Conservation (phyloP, 2,113 vertebrate genomes). For the Turdus rufiventris region DNA sequence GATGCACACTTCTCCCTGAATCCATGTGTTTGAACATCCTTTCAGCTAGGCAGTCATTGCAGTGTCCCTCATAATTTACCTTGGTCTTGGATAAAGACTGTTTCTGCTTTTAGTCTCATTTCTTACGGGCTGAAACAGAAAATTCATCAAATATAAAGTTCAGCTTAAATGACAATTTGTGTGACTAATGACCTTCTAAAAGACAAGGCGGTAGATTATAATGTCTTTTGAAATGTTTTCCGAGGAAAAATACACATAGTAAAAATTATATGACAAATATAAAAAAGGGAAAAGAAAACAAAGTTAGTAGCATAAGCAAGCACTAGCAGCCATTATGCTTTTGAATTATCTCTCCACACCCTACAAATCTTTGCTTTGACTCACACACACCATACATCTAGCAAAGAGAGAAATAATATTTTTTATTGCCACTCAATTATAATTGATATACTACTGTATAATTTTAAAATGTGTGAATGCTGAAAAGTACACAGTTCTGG, state of each 20-base stretch:
- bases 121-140: neutral
- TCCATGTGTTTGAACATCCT: neutral
- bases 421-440: conserved; percentile 49
- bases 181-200: conserved; percentile 7
- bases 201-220: neutral
- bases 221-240: conserved; percentile 21
- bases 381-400: neutral
- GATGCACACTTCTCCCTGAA: neutral
- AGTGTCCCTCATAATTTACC: neutral
- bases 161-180: conserved; percentile 11
- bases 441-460: conserved; percentile 17
- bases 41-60: neutral
- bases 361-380: conserved; percentile 42
- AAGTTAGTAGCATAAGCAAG: conserved; percentile 19
- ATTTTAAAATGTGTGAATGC: neutral
- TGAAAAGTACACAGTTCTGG: neutral
- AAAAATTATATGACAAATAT: conserved; percentile 3
- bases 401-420: neutral
- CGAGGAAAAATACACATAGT: neutral
- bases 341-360: conserved; percentile 32
- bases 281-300: conserved; percentile 10
- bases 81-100: neutral
- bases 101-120: neutral
- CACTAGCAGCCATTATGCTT: neutral
- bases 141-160: conserved; percentile 10